Base-by-base conservation (phyloP, 2,888 invertebrate genomes). In the Spatulosminthurus flaviceps region DNA sequence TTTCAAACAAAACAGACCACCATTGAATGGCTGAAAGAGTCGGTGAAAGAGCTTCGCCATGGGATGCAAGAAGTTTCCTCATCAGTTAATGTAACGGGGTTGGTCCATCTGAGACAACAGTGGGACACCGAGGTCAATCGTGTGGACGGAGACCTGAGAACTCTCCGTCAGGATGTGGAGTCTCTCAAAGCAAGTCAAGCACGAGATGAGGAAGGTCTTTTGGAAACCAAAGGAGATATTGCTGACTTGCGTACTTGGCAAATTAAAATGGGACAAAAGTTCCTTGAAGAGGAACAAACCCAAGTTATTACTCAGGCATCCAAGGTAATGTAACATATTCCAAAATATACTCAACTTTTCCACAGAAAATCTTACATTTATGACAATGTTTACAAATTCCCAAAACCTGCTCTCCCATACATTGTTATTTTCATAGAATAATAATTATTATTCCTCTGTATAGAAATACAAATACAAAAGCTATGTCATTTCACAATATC, bases 201-300 rank as follows among this genome's bases (percentile, higher is more conserved):
- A 42, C 42, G 76, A 60, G 82, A 80, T 69, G 79, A 80, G 42
- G 82, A 83, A 79, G 77, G 79, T 29, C 71, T 84, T 61, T 72
- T 74, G 2, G 84, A 84, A 70, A 80, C 79, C 41, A 80, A 81
- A 64, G 81, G 72, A 22, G 80, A 84, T 66, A 78, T 84, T 51
- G 77, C 79, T 22, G 84, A 84, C 73, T 74, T 84, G 51, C 76
- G 84, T 72, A 80, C 79, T 21, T 84, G 83, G 83, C 82, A 84
- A 71, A 79, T 79, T 70, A 84, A 84, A 81, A 83, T 84, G 83
- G 83, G 82, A 34, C 79, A 81, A 71, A 82, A 82, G 67, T 78
- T 84, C 67, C 74, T 82, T 60, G 41, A 77, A 77, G 34, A 79
- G 67, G 61, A 76, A 26, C 34, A 24, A 79, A n/a, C 24, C 41